Percentiles rank a stretch among this genome's conserved stretches.
These are phyloP conservation scores for Agrilus planipennis DNA, from an alignment of 1,140 invertebrate genomes.

Conservation along the genomic window DNA sequence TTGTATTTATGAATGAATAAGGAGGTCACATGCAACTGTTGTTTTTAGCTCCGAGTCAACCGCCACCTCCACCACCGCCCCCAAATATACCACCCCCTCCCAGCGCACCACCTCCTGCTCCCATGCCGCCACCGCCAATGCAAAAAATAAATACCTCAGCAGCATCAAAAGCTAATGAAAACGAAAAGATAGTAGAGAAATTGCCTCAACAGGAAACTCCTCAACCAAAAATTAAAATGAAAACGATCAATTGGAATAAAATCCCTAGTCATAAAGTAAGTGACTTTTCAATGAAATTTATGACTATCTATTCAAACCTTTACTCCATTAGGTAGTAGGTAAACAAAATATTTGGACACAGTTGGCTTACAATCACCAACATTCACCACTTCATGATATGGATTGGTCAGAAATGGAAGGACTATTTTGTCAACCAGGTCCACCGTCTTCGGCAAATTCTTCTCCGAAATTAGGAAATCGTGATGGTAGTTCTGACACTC, in stretches of 20 bases:
- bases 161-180: slow-evolving; percentile 22
- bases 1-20: too few species aligned
- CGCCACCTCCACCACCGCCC: slow-evolving; percentile 37
- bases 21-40: too few species aligned
- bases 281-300: neutral
- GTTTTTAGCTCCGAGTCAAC: slow-evolving; percentile 13
- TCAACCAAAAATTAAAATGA: slow-evolving; percentile 85
- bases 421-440: slow-evolving; percentile 77
- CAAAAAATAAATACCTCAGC: slow-evolving; percentile 33
- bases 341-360: slow-evolving; percentile 89
- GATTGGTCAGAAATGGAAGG: slow-evolving; percentile 90
- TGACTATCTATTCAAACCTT: slow-evolving; percentile 3
- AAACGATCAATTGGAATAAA: slow-evolving; percentile 90
- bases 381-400: slow-evolving; percentile 62
- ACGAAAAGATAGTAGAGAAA: slow-evolving; percentile 22
- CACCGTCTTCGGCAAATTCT: slow-evolving; percentile 41
- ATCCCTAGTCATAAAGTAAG: slow-evolving; percentile 73
- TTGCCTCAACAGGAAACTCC: slow-evolving; percentile 81
- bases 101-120: slow-evolving; percentile 19
- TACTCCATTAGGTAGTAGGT: slow-evolving; percentile 49
- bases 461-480: slow-evolving; percentile 42
- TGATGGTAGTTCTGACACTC: slow-evolving; percentile 32
- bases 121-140: slow-evolving; percentile 27
- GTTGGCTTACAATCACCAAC: slow-evolving; percentile 73
- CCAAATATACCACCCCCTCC: slow-evolving; percentile 36